phyloP scores from a whole-genome alignment of 2,888 invertebrate genomes.

The Lumbricus terrestris region DNA sequence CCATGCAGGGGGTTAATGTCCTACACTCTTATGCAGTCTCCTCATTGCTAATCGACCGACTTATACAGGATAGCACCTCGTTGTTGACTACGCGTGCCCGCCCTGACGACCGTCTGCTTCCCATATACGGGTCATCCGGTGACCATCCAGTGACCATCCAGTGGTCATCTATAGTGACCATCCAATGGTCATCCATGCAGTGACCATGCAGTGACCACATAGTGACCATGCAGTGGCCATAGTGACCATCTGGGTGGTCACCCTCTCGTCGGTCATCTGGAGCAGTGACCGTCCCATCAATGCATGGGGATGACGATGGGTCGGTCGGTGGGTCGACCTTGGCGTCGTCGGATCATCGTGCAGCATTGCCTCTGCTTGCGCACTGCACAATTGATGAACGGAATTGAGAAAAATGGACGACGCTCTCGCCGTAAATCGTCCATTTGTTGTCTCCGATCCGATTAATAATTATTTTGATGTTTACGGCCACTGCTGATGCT shows the following conservation, averaged over 20 bases:
- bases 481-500: not conserved
- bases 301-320: no score
- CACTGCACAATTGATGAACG: constrained; percentile 8
- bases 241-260: not conserved
- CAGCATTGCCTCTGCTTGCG: no score
- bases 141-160: not conserved
- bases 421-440: not conserved
- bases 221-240: not conserved
- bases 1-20: no score
- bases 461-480: constrained; percentile 18
- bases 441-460: constrained; percentile 6
- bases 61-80: not conserved
- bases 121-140: not conserved
- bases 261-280: not conserved
- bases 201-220: not conserved
- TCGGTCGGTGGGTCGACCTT: not conserved
- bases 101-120: not conserved
- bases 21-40: no score
- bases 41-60: not conserved
- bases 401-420: not conserved
- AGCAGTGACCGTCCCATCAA: not conserved
- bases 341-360: not conserved
- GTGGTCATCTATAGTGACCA: not conserved
- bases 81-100: not conserved
- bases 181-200: not conserved